Evolutionary conservation across 2,888 invertebrate genomes (phyloP).

Genomic region (Acleris literana): DNA sequence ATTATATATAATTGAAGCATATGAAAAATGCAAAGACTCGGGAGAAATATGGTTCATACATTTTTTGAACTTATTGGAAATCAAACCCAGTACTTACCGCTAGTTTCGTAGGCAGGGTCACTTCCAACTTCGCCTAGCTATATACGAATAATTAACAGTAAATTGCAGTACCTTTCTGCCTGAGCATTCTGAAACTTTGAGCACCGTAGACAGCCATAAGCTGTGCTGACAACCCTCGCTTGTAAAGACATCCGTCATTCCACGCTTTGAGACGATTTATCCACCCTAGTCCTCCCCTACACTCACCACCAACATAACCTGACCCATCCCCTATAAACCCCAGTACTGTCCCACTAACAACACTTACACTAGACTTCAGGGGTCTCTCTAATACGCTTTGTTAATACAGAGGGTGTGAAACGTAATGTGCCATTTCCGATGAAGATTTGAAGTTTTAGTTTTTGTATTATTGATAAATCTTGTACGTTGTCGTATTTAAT

Average conservation of each 20-base stretch:
- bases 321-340: conserved; percentile 41
- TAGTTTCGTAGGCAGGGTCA: too few relatives aligned
- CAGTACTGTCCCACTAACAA: conserved; percentile 13
- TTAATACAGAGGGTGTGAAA: conserved; percentile 44
- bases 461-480: conserved; percentile 14
- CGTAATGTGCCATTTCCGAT: conserved; percentile 78
- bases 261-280: conserved; percentile 62
- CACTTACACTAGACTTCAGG: conserved; percentile 13
- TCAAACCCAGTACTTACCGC: too few relatives aligned
- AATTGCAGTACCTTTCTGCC: too few relatives aligned
- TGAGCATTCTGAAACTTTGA: conserved; percentile 50
- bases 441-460: conserved; percentile 43
- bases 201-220: conserved; percentile 47
- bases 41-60: too few relatives aligned
- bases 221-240: conserved; percentile 71
- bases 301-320: conserved; percentile 53
- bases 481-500: conserved; percentile 18
- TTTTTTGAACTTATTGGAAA: too few relatives aligned
- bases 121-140: too few relatives aligned
- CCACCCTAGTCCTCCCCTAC: conserved; percentile 62
- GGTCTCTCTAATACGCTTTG: conserved; percentile 43
- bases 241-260: conserved; percentile 82
- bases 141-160: too few relatives aligned
- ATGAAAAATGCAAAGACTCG: too few relatives aligned
- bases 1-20: too few relatives aligned